Percentiles rank a stretch among this genome's conserved stretches.
phyloP scores from a whole-genome alignment of 2,113 vertebrate species.

The Rhadina sibilatrix region DNA sequence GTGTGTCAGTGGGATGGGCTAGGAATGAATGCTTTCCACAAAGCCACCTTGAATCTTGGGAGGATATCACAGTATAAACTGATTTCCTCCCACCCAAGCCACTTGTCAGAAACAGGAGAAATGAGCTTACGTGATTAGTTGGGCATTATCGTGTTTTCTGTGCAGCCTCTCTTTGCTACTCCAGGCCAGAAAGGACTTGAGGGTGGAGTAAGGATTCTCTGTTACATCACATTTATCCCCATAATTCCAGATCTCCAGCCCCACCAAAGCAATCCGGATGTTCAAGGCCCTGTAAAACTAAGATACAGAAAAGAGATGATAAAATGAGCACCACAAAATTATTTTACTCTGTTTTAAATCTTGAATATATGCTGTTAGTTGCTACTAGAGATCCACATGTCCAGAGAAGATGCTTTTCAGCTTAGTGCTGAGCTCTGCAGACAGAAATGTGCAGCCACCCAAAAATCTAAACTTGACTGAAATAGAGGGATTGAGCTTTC shows the following conservation, averaged over 20 bases:
- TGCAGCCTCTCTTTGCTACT: slow-evolving; percentile 83
- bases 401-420: neutral
- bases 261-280: slow-evolving; percentile 92
- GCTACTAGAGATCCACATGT: neutral
- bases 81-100: neutral
- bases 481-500: neutral
- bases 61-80: no score
- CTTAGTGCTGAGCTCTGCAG: neutral
- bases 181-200: slow-evolving; percentile 91
- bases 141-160: slow-evolving; percentile 92
- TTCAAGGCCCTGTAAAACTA: slow-evolving; percentile 92
- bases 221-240: slow-evolving; percentile 82
- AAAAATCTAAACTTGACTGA: neutral
- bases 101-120: neutral
- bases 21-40: neutral
- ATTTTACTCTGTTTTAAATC: neutral
- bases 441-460: neutral
- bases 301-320: neutral
- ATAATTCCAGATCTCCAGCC: slow-evolving; percentile 90
- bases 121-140: slow-evolving; percentile 89
- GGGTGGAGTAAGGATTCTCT: slow-evolving; percentile 89
- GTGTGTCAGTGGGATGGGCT: neutral
- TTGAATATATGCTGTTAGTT: neutral
- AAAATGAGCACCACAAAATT: neutral
- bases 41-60: neutral